Evolutionary conservation across 2,113 vertebrate genomes (phyloP).

Genomic region (Phyllostomus discolor): DNA sequence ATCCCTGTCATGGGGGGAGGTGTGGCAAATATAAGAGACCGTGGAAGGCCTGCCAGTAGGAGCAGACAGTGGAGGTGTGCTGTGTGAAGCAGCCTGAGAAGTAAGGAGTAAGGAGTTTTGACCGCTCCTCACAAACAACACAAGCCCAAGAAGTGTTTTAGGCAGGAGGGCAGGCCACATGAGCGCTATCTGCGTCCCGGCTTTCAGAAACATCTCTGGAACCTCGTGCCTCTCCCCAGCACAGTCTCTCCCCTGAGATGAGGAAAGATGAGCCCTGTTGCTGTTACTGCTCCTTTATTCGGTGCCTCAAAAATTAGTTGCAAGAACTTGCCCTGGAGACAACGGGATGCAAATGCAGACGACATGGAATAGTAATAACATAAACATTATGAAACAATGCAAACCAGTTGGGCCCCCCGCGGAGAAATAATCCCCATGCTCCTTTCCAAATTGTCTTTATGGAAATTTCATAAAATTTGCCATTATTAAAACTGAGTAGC

Average conservation of each 20-base stretch:
- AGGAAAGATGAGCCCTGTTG: slow-evolving; percentile 39
- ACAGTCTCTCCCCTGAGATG: neutral
- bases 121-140: neutral
- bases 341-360: slow-evolving; percentile 81
- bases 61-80: accelerated
- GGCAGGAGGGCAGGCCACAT: neutral
- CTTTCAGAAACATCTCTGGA: neutral
- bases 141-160: neutral
- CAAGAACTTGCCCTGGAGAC: slow-evolving; percentile 82
- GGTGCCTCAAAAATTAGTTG: slow-evolving; percentile 75
- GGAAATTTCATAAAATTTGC: slow-evolving; percentile 83
- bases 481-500: slow-evolving; percentile 82
- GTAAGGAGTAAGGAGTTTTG: neutral
- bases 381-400: slow-evolving; percentile 83
- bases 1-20: neutral
- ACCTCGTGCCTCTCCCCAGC: neutral
- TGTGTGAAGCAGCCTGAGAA: neutral
- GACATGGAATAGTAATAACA: slow-evolving; percentile 79
- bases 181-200: neutral
- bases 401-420: slow-evolving; percentile 78
- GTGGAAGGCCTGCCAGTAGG: neutral
- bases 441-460: slow-evolving; percentile 82
- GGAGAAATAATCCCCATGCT: slow-evolving; percentile 80
- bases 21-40: neutral
- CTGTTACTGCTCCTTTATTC: slow-evolving; percentile 66